Conservation (phyloP, 2,113 vertebrate species). For the Oxygymnocypris stewartii region DNA sequence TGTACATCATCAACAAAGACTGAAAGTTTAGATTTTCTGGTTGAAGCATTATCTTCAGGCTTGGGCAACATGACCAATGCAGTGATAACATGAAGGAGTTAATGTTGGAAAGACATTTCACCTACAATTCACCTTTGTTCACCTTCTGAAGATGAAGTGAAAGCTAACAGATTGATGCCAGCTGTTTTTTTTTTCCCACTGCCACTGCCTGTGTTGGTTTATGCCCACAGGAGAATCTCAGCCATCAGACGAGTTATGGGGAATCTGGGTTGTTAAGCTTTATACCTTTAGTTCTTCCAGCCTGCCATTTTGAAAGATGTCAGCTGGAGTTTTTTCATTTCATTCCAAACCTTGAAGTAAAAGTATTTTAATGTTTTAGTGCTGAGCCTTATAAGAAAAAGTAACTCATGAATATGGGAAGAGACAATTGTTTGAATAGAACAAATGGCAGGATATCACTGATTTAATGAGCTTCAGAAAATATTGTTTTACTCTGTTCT, state of each 20-base stretch:
- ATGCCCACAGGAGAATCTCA: neutral
- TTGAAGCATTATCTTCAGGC: neutral
- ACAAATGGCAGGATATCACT: neutral
- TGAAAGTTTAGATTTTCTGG: neutral
- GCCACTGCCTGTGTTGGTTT: neutral
- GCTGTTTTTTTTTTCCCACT: neutral
- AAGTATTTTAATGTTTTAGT: neutral
- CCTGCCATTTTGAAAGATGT: constrained; percentile 27
- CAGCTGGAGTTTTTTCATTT: neutral
- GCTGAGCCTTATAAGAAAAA: neutral
- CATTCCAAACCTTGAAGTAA: neutral
- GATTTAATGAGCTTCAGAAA: constrained; percentile 3
- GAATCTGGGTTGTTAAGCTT: constrained; percentile 25
- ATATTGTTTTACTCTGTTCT: neutral
- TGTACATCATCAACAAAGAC: neutral
- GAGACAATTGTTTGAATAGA: neutral
- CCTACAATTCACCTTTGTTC: neutral
- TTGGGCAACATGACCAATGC: neutral
- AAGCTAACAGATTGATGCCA: neutral
- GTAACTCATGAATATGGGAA: neutral
- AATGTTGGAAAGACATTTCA: neutral
- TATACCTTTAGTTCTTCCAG: constrained; percentile 15
- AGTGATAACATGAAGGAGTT: neutral
- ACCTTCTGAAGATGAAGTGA: neutral
- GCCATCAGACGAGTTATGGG: constrained; percentile 4